A percentile compares a stretch with the other conserved stretches of the same genome.
phyloP scores from a whole-genome alignment of 23 tunicate genomes.

The Halocynthia roretzi region DNA sequence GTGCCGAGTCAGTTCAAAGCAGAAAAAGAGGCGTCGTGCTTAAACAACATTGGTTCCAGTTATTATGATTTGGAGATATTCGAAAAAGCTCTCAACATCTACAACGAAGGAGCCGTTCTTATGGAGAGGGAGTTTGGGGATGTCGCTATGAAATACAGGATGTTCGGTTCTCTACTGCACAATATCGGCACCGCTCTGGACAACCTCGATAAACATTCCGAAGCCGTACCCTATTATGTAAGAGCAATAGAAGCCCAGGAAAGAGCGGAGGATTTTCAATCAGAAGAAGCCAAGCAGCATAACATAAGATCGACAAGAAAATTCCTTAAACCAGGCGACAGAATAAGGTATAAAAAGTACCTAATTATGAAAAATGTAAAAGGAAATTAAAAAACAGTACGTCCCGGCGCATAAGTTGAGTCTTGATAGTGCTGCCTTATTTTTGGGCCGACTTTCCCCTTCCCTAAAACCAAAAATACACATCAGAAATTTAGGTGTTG shows the following conservation, averaged over 20 bases:
- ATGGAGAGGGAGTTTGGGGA: not conserved
- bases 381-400: too few species aligned
- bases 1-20: not conserved
- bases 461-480: too few species aligned
- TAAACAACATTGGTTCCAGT: not conserved
- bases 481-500: too few species aligned
- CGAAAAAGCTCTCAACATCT: not conserved
- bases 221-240: not conserved
- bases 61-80: not conserved
- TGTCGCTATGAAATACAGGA: not conserved
- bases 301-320: not conserved
- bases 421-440: too few species aligned
- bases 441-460: too few species aligned
- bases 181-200: not conserved
- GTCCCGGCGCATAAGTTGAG: too few species aligned
- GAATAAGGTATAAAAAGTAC: too few species aligned
- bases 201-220: not conserved
- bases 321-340: not conserved
- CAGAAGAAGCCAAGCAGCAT: not conserved
- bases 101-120: not conserved
- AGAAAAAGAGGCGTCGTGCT: not conserved
- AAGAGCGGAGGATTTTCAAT: not conserved
- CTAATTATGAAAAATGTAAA: too few species aligned
- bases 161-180: conserved; percentile 4
- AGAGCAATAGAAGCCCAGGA: not conserved